Evolutionary conservation across 2,888 invertebrate species (phyloP).

Genomic region (Heliconius hortense): DNA sequence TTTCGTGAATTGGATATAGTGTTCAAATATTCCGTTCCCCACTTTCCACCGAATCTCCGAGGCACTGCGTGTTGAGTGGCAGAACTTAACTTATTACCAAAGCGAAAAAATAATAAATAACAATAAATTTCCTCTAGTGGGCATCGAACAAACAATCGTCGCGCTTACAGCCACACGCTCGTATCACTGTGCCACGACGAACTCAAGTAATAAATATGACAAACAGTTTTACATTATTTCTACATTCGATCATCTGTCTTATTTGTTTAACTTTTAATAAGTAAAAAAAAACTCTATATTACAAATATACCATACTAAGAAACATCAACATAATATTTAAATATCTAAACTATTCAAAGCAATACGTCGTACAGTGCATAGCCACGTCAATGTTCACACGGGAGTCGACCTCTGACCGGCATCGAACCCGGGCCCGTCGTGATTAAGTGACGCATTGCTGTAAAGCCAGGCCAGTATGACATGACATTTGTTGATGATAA

Average conservation of each 20-base stretch:
- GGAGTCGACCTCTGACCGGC: conserved; percentile 46
- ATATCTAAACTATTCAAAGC: conserved; percentile 16
- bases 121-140: background rate
- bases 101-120: background rate
- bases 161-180: background rate
- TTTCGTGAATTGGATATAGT: no score
- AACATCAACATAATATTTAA: conserved; percentile 4
- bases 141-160: background rate
- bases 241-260: background rate
- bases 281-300: background rate
- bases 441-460: conserved; percentile 47
- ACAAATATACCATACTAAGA: background rate
- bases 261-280: background rate
- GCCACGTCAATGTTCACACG: conserved; percentile 45
- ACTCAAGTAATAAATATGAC: no score
- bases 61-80: no score
- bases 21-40: no score
- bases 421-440: conserved; percentile 43
- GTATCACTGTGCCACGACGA: background rate
- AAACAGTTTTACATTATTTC: background rate
- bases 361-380: conserved; percentile 27
- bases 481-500: conserved; percentile 47
- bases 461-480: conserved; percentile 44
- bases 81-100: background rate
- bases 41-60: no score